phyloP scores from a whole-genome alignment of 2,113 vertebrate species.

The Helogale parvula region DNA sequence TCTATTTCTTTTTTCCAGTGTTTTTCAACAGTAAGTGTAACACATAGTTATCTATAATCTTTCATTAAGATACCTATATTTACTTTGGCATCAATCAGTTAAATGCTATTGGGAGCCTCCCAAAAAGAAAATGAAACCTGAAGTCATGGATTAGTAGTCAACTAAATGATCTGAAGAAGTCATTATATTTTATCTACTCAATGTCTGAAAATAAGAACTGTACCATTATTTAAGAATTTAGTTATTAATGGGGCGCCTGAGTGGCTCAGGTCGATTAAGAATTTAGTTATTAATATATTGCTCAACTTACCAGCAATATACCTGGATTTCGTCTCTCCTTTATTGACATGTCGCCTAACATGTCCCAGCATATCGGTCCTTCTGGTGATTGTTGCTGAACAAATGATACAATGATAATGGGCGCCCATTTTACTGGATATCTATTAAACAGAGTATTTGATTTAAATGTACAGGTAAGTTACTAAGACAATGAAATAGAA shows the following conservation, averaged over 20 bases:
- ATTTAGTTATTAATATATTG: constrained; percentile 27
- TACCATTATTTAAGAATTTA: constrained; percentile 25
- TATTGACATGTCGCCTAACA: constrained; percentile 95
- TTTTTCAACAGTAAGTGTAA: background rate
- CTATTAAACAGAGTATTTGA: constrained; percentile 79
- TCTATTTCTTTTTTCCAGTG: background rate
- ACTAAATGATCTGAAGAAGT: background rate
- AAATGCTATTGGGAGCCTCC: background rate
- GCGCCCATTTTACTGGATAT: constrained; percentile 88
- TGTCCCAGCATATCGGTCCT: constrained; percentile 97
- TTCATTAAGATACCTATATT: background rate
- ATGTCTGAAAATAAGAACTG: background rate
- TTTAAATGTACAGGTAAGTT: constrained; percentile 38
- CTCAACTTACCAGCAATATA: constrained; percentile 86
- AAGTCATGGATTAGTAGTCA: background rate
- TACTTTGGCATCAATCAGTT: background rate
- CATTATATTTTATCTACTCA: background rate
- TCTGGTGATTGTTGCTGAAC: constrained; percentile 93
- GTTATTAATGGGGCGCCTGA: background rate
- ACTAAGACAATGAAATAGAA: constrained; percentile 35
- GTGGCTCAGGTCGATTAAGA: background rate
- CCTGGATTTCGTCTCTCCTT: constrained; percentile 94
- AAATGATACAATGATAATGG: constrained; percentile 98
- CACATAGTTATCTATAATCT: background rate
- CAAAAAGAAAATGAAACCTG: constrained; percentile 5